Evolutionary conservation across 2,113 vertebrate species (phyloP).

Genomic region (Acrocephalus arundinaceus): DNA sequence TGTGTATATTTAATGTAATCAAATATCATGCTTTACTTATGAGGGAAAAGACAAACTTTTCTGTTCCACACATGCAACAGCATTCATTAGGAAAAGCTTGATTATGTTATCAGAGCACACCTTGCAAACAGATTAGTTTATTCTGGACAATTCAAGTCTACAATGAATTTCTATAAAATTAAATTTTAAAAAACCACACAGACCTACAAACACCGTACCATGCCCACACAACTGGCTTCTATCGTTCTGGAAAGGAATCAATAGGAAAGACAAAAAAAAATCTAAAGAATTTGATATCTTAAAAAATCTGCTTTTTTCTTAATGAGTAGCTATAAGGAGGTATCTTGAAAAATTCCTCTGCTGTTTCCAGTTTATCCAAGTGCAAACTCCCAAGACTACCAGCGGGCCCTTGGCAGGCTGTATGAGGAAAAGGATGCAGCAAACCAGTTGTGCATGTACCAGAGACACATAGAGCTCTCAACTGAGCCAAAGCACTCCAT

Average conservation of each 20-base stretch:
- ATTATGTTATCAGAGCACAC: neutral
- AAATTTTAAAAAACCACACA: neutral
- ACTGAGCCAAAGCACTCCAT: neutral
- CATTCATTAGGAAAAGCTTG: neutral
- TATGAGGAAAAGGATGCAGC: neutral
- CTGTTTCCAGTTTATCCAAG: neutral
- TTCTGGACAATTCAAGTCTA: neutral
- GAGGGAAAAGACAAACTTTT: neutral
- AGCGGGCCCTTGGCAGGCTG: neutral
- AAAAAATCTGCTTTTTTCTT: neutral
- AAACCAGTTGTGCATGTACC: neutral
- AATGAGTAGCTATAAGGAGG: neutral
- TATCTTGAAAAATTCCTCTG: neutral
- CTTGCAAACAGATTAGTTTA: neutral
- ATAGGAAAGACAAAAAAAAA: neutral
- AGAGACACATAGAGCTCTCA: neutral
- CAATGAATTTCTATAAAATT: neutral
- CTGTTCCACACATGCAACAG: neutral
- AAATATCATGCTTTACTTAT: neutral
- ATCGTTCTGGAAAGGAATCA: neutral
- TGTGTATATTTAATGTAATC: neutral
- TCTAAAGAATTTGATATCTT: neutral
- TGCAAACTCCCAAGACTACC: neutral
- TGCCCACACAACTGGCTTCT: neutral
- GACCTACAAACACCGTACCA: neutral